Percentiles rank a stretch among this genome's conserved stretches.
phyloP scores from a whole-genome alignment of 2,113 vertebrate species.

The Dendropsophus ebraccatus region DNA sequence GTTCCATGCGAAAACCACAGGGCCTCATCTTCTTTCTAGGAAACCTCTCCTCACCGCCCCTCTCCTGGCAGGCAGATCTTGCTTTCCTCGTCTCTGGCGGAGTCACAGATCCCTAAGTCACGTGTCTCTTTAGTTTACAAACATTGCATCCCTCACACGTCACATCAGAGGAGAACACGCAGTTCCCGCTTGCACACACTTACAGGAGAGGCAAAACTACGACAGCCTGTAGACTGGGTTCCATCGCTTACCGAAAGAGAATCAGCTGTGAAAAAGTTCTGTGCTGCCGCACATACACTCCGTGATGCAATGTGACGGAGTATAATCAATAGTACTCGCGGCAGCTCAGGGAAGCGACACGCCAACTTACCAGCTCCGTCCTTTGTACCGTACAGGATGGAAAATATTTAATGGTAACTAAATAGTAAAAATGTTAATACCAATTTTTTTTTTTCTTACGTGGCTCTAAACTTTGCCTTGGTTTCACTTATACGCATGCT shows the following conservation, averaged over 20 bases:
- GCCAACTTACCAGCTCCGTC: neutral
- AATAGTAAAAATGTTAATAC: neutral
- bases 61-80: constrained; percentile 57
- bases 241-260: neutral
- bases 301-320: neutral
- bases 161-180: constrained; percentile 44
- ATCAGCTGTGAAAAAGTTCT: neutral
- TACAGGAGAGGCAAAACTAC: neutral
- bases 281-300: neutral
- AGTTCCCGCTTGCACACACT: constrained; percentile 43
- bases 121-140: constrained; percentile 57
- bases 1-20: constrained; percentile 13
- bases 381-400: neutral
- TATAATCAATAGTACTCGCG: neutral
- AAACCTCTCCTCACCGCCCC: constrained; percentile 50
- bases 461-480: neutral
- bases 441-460: neutral
- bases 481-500: neutral
- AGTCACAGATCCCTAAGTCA: constrained; percentile 54
- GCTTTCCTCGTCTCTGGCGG: constrained; percentile 55
- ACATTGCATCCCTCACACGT: constrained; percentile 53
- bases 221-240: neutral
- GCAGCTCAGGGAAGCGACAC: neutral
- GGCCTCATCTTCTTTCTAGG: constrained; percentile 56
- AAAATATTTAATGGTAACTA: neutral